Percentiles rank a stretch among this genome's conserved stretches.
These are phyloP conservation scores for Frankliniella fusca DNA, from an alignment of 2,888 invertebrate species.

Conservation along the genomic window DNA sequence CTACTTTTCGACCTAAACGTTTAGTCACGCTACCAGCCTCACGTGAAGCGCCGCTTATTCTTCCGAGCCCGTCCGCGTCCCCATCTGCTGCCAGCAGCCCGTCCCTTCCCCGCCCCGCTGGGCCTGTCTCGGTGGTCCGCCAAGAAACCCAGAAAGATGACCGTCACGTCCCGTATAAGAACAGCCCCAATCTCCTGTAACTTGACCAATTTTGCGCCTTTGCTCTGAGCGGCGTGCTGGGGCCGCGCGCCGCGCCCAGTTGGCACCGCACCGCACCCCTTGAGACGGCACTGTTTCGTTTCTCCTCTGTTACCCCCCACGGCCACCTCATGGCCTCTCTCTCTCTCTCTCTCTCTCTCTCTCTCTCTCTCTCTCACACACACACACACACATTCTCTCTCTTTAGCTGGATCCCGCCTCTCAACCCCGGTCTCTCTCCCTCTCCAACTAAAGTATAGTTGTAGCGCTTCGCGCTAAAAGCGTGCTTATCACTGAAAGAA, in stretches of 20 bases:
- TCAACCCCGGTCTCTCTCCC: not conserved
- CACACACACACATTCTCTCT: too few relatives aligned
- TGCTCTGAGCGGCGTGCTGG: not conserved
- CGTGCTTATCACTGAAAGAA: too few relatives aligned
- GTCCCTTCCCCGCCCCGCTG: not conserved
- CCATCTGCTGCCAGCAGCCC: too few relatives aligned
- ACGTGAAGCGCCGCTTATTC: too few relatives aligned
- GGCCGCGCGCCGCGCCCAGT: not conserved
- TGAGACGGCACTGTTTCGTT: not conserved
- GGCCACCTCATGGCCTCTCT: not conserved
- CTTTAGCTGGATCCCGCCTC: too few relatives aligned
- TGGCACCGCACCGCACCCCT: not conserved
- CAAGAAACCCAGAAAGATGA: not conserved
- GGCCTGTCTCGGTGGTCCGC: not conserved
- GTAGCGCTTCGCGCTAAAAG: too few relatives aligned
- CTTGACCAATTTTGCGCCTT: conserved; percentile 15
- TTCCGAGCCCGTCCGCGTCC: too few relatives aligned
- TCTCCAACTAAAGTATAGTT: too few relatives aligned
- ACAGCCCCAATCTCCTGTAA: conserved; percentile 22
- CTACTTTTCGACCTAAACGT: too few relatives aligned
- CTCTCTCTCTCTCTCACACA: not conserved
- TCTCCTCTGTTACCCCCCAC: not conserved
- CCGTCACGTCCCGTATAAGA: conserved; percentile 22
- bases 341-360: not conserved
- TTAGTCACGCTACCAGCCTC: too few relatives aligned